Base-by-base conservation (phyloP, 1,140 invertebrate genomes). In the Pseudomyrmex pallidus region DNA sequence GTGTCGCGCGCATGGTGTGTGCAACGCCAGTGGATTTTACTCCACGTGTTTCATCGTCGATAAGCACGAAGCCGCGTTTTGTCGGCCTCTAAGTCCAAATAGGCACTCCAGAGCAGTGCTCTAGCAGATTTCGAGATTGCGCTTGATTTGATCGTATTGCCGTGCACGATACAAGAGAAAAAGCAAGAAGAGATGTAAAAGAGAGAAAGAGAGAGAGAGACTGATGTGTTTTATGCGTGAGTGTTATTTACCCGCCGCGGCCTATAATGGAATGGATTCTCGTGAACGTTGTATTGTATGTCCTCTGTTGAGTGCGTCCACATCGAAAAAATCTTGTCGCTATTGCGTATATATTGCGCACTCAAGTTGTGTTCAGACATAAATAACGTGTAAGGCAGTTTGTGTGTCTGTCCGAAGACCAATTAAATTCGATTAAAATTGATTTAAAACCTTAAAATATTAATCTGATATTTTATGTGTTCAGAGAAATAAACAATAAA, bases 61-160 rank as follows among this genome's bases (percentile, higher is more conserved):
- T 80, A 76, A 82, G 63, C 67, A 74, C 72, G 74, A 73, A 83
- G 59, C 68, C 52, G 56, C 67, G 46, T 35, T 66, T 59, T 76
- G 62, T 57, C 62, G 46, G 66, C 62, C 63, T 85, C 76, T 80
- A 80, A 22, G 77, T 78, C 50, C 73, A 77, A 74, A 82, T 64
- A 86, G 84, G 61, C 56, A 80, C 74, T 46, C 46, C 20, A 50
- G 54, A 67, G 54, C 50, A 68, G 52, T 54, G 68, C 68, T 82
- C 57, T 64, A 86, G 85, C 77, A 83, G 85, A 87, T 86, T 86
- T 86, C 63, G 44, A 70, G 77, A 87, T 87, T 86, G 77, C 85
- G 85, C 85, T 87, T 86, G 80, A 74, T 80, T 70, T 83, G 80
- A 86, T 87, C 76, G 77, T 74, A 70, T 50, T 67, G 64, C 76